These are phyloP conservation scores for Anastrepha obliqua DNA, from an alignment of 1,140 invertebrate species.

Conservation along the genomic window DNA sequence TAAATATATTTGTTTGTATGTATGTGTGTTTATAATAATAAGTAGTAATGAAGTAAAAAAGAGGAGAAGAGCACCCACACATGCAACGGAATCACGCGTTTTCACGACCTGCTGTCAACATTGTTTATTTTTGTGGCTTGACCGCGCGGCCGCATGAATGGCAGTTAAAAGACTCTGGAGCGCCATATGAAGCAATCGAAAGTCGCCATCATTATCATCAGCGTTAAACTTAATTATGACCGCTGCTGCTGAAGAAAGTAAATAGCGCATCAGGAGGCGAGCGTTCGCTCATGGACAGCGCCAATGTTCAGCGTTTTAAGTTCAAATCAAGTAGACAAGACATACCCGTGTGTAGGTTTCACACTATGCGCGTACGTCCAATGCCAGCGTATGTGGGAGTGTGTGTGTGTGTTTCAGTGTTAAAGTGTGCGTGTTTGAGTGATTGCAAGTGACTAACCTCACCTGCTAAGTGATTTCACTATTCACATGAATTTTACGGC, in stretches of 20 bases:
- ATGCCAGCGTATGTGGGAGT: background rate
- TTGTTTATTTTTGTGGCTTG: background rate
- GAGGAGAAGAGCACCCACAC: background rate
- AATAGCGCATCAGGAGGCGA: background rate
- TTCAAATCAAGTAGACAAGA: background rate
- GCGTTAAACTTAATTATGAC: background rate
- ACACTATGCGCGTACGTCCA: no score
- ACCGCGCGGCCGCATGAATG: background rate
- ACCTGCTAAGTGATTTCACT: slow-evolving; percentile 12
- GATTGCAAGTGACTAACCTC: background rate
- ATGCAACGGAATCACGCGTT: background rate
- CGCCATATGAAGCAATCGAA: background rate
- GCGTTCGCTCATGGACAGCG: background rate
- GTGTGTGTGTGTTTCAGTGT: background rate
- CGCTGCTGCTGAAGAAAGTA: background rate
- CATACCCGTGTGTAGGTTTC: background rate
- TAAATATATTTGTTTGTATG: background rate
- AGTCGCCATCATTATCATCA: background rate
- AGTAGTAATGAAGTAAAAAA: no score
- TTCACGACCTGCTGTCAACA: background rate
- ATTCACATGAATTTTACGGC: background rate
- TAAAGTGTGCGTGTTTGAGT: background rate
- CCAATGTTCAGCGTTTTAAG: background rate
- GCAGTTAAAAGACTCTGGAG: background rate
- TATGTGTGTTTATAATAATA: background rate